These are phyloP conservation scores for Illadopsis cleaveri DNA, from an alignment of 2,113 vertebrate genomes.

Conservation along the genomic window DNA sequence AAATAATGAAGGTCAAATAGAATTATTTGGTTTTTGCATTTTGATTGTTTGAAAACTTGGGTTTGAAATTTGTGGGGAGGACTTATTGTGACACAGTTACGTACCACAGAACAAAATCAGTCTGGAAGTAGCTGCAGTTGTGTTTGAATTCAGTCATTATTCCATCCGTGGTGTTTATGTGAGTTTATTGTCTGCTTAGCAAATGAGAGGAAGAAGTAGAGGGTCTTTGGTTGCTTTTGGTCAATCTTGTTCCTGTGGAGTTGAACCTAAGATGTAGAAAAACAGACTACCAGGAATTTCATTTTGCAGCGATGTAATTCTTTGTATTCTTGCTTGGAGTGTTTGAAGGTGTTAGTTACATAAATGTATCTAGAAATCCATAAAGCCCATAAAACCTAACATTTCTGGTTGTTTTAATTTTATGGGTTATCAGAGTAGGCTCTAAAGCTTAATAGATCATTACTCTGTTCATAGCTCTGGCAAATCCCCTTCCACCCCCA, in stretches of 20 bases:
- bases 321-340: neutral
- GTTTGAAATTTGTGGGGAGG: neutral
- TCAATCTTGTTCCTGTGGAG: neutral
- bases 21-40: neutral
- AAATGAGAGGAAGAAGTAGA: neutral
- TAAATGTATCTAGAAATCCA: neutral
- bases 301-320: neutral
- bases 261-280: neutral
- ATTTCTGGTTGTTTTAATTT: neutral
- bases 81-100: neutral
- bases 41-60: constrained; percentile 5
- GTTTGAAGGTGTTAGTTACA: neutral
- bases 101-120: neutral
- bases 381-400: neutral
- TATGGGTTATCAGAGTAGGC: neutral
- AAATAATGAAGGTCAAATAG: constrained; percentile 57
- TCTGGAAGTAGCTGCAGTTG: neutral
- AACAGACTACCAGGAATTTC: neutral
- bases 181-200: neutral
- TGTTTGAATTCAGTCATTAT: neutral
- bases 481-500: neutral
- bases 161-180: neutral
- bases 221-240: neutral
- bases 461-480: neutral
- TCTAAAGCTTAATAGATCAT: neutral